Percentiles rank a stretch among this genome's conserved stretches.
Evolutionary conservation across 30 jellyfish, hydroid and myxozoan species (phyloP).

Genomic region (Catostylus mosaicus): DNA sequence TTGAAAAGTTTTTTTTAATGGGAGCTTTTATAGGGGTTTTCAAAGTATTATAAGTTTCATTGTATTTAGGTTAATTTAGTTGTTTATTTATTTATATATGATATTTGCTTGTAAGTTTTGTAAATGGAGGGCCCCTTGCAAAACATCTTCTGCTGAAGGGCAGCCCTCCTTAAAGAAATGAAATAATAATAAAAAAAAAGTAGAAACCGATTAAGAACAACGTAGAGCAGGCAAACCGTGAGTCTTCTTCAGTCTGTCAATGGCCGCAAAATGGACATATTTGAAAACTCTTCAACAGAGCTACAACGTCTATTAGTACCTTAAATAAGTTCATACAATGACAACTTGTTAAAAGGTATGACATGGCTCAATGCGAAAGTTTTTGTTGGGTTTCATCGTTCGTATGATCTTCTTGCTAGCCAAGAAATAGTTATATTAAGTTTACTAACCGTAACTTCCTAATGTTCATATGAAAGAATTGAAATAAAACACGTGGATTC

Average conservation of each 20-base stretch:
- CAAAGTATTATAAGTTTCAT: too few species aligned
- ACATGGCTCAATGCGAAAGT: too few species aligned
- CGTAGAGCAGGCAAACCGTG: background rate
- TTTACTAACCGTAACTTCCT: conserved; percentile 5
- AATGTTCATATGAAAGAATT: background rate
- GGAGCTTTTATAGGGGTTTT: too few species aligned
- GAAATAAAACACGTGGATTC: background rate
- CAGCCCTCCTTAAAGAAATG: too few species aligned
- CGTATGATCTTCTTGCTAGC: background rate
- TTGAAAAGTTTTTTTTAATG: too few species aligned
- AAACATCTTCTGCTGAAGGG: too few species aligned
- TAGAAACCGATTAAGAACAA: conserved; percentile 13
- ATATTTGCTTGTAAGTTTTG: too few species aligned
- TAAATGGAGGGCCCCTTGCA: too few species aligned
- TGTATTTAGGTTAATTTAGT: too few species aligned
- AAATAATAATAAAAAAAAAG: too few species aligned
- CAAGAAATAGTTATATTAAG: conserved; percentile 11
- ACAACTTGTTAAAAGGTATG: background rate
- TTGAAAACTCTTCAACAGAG: conserved; percentile 23
- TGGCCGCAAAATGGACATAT: background rate
- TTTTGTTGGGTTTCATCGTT: background rate
- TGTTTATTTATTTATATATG: too few species aligned
- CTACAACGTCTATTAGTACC: background rate
- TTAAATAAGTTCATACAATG: conserved; percentile 3
- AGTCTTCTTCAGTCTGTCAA: background rate